Evolutionary conservation across 2,797 vertebrate species (phyloP), one percentile per base, ranked within the genome.

Genomic region (Menidia menidia): DNA sequence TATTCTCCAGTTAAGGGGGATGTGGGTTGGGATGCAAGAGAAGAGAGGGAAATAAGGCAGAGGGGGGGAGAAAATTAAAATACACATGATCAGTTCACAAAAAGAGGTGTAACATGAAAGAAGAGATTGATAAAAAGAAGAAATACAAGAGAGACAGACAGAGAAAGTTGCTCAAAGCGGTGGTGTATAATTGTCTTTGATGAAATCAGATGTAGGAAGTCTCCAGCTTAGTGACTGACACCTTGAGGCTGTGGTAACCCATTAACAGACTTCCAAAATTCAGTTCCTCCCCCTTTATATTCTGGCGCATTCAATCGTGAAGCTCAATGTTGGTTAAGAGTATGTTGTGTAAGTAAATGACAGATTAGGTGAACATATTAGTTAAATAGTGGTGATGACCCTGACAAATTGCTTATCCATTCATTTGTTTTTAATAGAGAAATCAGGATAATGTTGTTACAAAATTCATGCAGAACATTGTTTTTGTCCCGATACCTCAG

Each of bases 241-340:
- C 69, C 80, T 62, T 60, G 77, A 78, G 87, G 80, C 84, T 76
- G 54, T 47, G 56, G 78, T 83, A 78, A 82, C 78, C 85, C 73
- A 87, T 83, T 88, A 86, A 85, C 82, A 63, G 64, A 73, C 56
- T 63, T 58, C 57, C 74, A 60, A 84, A 77, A 64, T 47, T 70
- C 42, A 10, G 51, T 14, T 70, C 74, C 30, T 62, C 74, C 73
- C 71, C 42, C 71, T 45, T 2, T 69, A 75, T 75, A 89, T 82
- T 82, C 51, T 48, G 64, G 80, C 64, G 76, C 47, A 73, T 70
- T n/a, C 42, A 61, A 44, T n/a, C 58, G 9, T 4, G 10, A 39
- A 39, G 35, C 7, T 39, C 35, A 6, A 39, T 39, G 4, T 7
- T 11, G 57, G 30, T 14, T 48, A 56, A 68, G 54, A 43, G 50